phyloP scores from a whole-genome alignment of 2,113 vertebrate species.

The Syngnathoides biaculeatus region DNA sequence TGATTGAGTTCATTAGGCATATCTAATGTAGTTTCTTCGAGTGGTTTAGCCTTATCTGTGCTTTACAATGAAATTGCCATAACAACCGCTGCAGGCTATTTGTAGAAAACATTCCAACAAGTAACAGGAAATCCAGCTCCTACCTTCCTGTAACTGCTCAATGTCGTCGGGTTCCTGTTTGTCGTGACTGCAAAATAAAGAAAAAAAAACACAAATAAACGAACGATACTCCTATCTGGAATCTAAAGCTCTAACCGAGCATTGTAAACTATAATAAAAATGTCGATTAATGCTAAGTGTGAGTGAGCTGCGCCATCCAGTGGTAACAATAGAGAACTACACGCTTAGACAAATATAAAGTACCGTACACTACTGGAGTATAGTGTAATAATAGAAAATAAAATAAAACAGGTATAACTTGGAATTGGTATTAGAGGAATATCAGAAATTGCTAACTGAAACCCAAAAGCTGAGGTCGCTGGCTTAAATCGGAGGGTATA shows the following conservation, averaged over 20 bases:
- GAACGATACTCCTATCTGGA: background rate
- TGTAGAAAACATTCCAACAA: background rate
- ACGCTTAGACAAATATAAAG: background rate
- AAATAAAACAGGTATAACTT: background rate
- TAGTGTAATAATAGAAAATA: background rate
- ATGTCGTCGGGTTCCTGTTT: slow-evolving; percentile 87
- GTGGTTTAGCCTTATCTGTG: background rate
- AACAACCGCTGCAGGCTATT: background rate
- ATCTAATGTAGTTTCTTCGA: too few relatives aligned
- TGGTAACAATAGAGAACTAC: background rate
- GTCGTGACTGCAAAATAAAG: slow-evolving; percentile 78
- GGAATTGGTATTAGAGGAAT: background rate
- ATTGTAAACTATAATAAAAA: background rate
- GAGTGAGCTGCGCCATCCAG: background rate
- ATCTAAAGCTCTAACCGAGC: background rate
- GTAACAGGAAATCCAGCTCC: slow-evolving; percentile 5
- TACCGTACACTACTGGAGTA: background rate
- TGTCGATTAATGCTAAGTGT: background rate
- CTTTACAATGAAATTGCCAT: background rate
- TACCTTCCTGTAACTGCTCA: slow-evolving; percentile 87
- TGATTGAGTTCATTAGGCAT: background rate
- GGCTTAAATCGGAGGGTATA: background rate
- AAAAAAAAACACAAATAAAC: slow-evolving; percentile 14
- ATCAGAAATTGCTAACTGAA: background rate
- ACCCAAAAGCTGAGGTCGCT: background rate